A percentile compares a stretch with the other conserved stretches of the same genome.
phyloP scores from a whole-genome alignment of 1,140 invertebrate species.

The Stegodyphus mimosarum region DNA sequence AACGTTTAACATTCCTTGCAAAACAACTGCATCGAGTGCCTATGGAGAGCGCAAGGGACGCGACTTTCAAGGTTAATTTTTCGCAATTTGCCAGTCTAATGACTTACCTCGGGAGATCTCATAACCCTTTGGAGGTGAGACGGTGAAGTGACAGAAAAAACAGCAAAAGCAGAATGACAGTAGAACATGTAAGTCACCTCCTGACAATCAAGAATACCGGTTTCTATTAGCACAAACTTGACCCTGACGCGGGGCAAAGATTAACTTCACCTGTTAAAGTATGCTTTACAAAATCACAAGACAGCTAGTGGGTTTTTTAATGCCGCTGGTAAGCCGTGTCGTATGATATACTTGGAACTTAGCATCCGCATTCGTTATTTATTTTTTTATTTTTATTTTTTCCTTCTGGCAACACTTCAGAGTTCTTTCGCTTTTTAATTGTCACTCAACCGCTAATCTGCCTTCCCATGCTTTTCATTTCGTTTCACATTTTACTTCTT shows the following conservation, averaged over 20 bases:
- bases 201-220: background rate
- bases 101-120: background rate
- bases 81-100: conserved; percentile 41
- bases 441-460: too few relatives aligned
- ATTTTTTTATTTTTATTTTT: too few relatives aligned
- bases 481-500: too few relatives aligned
- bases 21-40: background rate
- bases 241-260: background rate
- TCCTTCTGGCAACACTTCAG: too few relatives aligned
- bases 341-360: too few relatives aligned
- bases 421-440: too few relatives aligned
- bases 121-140: background rate
- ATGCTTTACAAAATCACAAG: background rate
- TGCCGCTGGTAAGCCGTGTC: too few relatives aligned
- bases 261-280: background rate
- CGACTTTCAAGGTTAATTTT: conserved; percentile 35
- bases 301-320: too few relatives aligned
- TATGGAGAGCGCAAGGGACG: background rate
- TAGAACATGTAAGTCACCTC: conserved; percentile 15
- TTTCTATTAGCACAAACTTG: conserved; percentile 4
- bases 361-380: too few relatives aligned
- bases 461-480: too few relatives aligned
- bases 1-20: background rate
- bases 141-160: conserved; percentile 6
- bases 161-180: conserved; percentile 2